Evolutionary conservation across 2,113 vertebrate species (phyloP), one percentile per base, ranked within the genome.

Genomic region (Mirounga angustirostris): DNA sequence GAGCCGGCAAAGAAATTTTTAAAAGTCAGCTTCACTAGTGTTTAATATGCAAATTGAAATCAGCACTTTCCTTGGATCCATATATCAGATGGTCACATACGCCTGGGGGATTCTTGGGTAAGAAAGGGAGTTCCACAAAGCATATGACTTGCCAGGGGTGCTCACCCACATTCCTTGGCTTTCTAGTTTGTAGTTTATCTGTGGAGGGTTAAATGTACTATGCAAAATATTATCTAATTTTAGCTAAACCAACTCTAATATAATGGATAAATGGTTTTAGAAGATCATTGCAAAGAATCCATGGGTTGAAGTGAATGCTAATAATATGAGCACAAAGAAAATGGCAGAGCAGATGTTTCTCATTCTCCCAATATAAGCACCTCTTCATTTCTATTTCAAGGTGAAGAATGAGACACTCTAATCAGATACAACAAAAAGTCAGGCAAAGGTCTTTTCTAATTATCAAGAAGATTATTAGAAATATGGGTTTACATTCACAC

Each of bases 181-280:
- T 46, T 93, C n/a, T 5, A n/a, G n/a, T 59, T 59, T 67, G n/a
- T 5, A n/a, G 50, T 80, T 87, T 73, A 61, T 36, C 19, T 50
- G 11, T 78, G 24, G 71, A 43, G 71, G 21, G 71, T 43, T 46
- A 86, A 78, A 85, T 43, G 1, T n/a, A 59, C 92, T 59, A 59
- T 59, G 33, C 73, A 76, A 76, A 19, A 58, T 67, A 73, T 61
- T 87, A 59, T 43, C 52, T 71, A 69, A 84, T 59, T 96, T 79
- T 90, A 76, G 46, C 46, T 71, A 65, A 96, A 30, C 24, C 22
- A 91, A 54, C 22, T 18, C n/a, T 43, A 40, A 83, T 36, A 4
- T 10, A 86, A 52, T 74, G 43, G 22, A 67, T 21, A 97, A n/a
- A 80, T 80, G 7, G 21, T 88, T 97, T 94, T 28, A 95, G 30